phyloP scores from a whole-genome alignment of 2,113 vertebrate genomes.

The Phoenicopterus ruber region DNA sequence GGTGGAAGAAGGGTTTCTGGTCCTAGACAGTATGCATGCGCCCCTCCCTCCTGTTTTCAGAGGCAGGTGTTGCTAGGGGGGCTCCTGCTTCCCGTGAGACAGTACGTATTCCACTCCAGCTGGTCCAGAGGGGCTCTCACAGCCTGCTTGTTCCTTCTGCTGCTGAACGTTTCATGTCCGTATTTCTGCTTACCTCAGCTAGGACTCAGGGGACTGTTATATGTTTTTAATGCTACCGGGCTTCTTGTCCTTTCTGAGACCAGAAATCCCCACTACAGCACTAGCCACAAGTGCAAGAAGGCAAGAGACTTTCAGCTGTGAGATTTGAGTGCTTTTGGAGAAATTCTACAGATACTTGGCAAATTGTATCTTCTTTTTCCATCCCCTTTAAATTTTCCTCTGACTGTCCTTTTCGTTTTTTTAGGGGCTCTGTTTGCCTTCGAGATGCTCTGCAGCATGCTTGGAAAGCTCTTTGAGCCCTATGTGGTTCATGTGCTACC shows the following conservation, averaged over 20 bases:
- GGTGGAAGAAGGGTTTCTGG: background rate
- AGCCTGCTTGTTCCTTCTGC: background rate
- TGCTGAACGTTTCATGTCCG: background rate
- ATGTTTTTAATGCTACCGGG: background rate
- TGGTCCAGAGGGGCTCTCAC: background rate
- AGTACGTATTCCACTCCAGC: accelerated
- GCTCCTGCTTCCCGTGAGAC: background rate
- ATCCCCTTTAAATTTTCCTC: background rate
- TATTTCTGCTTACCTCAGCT: background rate
- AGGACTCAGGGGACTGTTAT: background rate
- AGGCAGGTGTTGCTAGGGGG: background rate
- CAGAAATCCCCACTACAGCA: background rate
- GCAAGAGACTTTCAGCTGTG: background rate
- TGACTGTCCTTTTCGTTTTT: background rate
- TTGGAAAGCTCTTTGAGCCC: constrained; percentile 96
- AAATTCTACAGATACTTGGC: background rate
- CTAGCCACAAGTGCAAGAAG: background rate
- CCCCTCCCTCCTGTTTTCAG: background rate
- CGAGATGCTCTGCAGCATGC: constrained; percentile 98
- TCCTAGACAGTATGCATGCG: background rate
- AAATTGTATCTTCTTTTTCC: background rate
- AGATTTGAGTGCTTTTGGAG: background rate
- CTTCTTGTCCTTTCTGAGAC: background rate
- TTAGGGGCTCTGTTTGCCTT: constrained; percentile 95
- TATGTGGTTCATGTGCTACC: constrained; percentile 97